Percentiles rank a stretch among this genome's conserved stretches.
These are phyloP conservation scores for Tenthredo notha DNA, from an alignment of 2,888 invertebrate genomes.

Conservation along the genomic window DNA sequence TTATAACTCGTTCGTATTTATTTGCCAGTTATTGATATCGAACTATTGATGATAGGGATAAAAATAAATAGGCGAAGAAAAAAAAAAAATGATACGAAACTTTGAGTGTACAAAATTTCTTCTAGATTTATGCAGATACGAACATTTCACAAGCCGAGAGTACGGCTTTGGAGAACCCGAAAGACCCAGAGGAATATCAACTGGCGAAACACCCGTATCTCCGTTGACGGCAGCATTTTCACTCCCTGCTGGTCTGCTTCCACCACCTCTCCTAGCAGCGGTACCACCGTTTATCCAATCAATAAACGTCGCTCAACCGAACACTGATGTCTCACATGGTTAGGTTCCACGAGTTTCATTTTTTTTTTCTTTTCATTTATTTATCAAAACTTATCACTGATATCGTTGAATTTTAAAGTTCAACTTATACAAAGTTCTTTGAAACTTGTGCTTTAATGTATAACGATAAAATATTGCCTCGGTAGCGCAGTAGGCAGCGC, in stretches of 20 bases:
- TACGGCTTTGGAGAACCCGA: conserved; percentile 61
- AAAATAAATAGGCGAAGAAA: neutral
- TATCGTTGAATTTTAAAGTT: neutral
- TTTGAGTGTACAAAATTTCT: neutral
- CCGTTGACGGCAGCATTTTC: conserved; percentile 61
- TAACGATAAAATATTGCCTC: conserved; percentile 79
- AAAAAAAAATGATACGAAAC: neutral
- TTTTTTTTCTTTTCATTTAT: conserved; percentile 18
- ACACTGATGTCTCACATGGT: conserved; percentile 58
- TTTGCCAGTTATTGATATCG: neutral
- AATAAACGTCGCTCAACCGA: conserved; percentile 63
- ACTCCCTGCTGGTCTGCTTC: conserved; percentile 62
- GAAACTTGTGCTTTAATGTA: neutral
- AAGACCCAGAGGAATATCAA: conserved; percentile 57
- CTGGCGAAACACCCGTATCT: conserved; percentile 59
- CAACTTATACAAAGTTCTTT: neutral
- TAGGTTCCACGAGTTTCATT: conserved; percentile 25
- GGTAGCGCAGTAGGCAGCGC: conserved; percentile 94
- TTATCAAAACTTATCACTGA: neutral
- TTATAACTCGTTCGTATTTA: neutral
- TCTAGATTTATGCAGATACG: conserved; percentile 65
- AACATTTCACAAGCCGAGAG: conserved; percentile 60
- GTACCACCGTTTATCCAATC: conserved; percentile 67
- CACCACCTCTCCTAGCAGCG: conserved; percentile 63
- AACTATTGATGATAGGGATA: neutral